Conservation (phyloP, 2,113 vertebrate genomes). For the Boleophthalmus pectinirostris region DNA sequence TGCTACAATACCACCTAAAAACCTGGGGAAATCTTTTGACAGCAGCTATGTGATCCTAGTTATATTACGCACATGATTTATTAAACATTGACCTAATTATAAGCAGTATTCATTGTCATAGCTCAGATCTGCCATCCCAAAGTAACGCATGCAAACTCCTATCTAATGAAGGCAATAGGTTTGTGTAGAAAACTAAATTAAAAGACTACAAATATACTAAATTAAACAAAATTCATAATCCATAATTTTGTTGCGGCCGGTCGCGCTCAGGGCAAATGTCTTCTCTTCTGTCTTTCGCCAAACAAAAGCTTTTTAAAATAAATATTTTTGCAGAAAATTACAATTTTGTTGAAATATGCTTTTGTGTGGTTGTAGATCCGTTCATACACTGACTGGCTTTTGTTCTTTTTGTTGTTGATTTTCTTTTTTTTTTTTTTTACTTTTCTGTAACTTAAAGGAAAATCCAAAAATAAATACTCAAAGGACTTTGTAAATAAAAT, state of each 20-base stretch:
- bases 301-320: constrained; percentile 72
- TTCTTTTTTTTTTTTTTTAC: constrained; percentile 73
- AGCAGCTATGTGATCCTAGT: not conserved
- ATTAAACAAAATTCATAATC: not conserved
- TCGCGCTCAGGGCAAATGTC: constrained; percentile 65
- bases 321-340: constrained; percentile 66
- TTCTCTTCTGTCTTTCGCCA: constrained; percentile 52
- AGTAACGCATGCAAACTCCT: not conserved
- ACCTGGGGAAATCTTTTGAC: not conserved
- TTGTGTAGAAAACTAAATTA: not conserved
- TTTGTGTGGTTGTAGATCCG: constrained; percentile 4
- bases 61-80: not conserved
- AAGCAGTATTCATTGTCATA: not conserved
- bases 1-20: no score
- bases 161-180: not conserved
- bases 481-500: constrained; percentile 91
- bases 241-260: constrained; percentile 6
- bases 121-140: not conserved
- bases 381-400: constrained; percentile 8
- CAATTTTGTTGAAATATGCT: constrained; percentile 46
- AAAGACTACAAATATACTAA: not conserved
- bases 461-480: constrained; percentile 51
- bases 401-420: not conserved
- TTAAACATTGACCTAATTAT: not conserved
- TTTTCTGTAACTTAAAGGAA: constrained; percentile 81